These are phyloP conservation scores for Glaucomys volans DNA, from an alignment of 2,113 vertebrate genomes.

Conservation along the genomic window DNA sequence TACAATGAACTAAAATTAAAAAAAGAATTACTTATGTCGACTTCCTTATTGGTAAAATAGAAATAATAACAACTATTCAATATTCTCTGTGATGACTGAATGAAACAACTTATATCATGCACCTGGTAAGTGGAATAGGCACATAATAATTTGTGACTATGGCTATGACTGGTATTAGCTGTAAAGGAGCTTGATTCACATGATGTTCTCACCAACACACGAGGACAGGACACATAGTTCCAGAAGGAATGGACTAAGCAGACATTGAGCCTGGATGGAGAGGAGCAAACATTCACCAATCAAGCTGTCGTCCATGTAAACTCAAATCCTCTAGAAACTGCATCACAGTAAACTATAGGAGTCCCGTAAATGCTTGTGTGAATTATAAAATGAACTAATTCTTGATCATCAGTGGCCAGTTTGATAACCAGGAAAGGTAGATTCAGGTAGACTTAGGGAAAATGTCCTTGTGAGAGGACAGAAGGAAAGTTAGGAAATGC, in stretches of 20 bases:
- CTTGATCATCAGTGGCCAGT: neutral
- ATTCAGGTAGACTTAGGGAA: neutral
- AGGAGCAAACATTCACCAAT: conserved; percentile 22
- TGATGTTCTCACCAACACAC: neutral
- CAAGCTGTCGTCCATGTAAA: conserved; percentile 16
- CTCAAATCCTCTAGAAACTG: conserved; percentile 25
- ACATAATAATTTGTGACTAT: neutral
- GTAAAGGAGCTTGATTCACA: neutral
- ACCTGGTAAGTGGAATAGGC: neutral
- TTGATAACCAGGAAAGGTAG: neutral
- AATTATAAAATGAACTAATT: neutral
- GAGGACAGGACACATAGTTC: conserved; percentile 19
- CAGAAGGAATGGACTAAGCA: neutral
- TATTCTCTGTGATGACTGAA: neutral
- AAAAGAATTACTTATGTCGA: neutral
- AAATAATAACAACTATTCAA: conserved; percentile 28
- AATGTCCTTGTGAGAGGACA: neutral
- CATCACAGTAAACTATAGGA: neutral
- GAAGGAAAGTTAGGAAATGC: neutral
- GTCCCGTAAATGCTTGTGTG: neutral
- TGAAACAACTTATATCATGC: neutral
- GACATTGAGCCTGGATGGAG: neutral
- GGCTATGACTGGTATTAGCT: neutral
- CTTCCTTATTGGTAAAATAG: conserved; percentile 21
- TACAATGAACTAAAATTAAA: too few relatives aligned